phyloP scores from a whole-genome alignment of 1,140 invertebrate species.

The Drosophila eugracilis region DNA sequence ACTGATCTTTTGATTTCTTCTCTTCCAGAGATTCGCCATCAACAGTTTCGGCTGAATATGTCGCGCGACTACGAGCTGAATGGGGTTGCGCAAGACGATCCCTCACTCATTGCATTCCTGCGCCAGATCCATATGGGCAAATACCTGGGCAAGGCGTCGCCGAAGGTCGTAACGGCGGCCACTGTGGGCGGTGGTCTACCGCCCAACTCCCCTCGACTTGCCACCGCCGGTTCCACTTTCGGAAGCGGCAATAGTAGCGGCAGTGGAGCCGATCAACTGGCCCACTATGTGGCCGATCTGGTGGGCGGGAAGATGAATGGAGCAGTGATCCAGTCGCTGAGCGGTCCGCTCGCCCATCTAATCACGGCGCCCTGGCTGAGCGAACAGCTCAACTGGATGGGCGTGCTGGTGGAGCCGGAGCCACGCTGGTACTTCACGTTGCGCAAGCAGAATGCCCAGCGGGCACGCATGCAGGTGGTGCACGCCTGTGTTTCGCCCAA shows the following conservation, averaged over 20 bases:
- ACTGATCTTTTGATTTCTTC: slow-evolving; percentile 8
- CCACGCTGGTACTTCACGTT: slow-evolving; percentile 89
- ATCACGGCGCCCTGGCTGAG: slow-evolving; percentile 88
- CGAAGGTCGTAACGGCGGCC: slow-evolving; percentile 29
- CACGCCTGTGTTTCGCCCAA: slow-evolving; percentile 91
- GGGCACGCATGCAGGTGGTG: slow-evolving; percentile 87
- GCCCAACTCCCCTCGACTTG: slow-evolving; percentile 16
- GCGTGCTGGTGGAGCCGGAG: slow-evolving; percentile 91
- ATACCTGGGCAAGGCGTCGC: slow-evolving; percentile 63
- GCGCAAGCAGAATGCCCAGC: slow-evolving; percentile 86
- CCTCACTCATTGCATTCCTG: slow-evolving; percentile 90
- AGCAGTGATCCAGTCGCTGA: slow-evolving; percentile 86
- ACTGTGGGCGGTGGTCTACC: slow-evolving; percentile 26
- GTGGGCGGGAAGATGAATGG: slow-evolving; percentile 86
- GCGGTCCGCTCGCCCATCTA: slow-evolving; percentile 84
- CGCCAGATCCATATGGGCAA: slow-evolving; percentile 87
- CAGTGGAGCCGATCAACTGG: slow-evolving; percentile 83
- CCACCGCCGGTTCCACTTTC: slow-evolving; percentile 14
- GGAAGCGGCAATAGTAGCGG: slow-evolving; percentile 54
- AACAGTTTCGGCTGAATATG: slow-evolving; percentile 90
- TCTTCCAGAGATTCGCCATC: slow-evolving; percentile 87
- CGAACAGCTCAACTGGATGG: slow-evolving; percentile 89
- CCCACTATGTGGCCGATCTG: slow-evolving; percentile 84
- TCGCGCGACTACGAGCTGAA: slow-evolving; percentile 90
- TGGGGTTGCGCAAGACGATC: slow-evolving; percentile 90